These are phyloP conservation scores for Phoxinus dragarum DNA, from an alignment of 2,797 vertebrate species.

Conservation along the genomic window DNA sequence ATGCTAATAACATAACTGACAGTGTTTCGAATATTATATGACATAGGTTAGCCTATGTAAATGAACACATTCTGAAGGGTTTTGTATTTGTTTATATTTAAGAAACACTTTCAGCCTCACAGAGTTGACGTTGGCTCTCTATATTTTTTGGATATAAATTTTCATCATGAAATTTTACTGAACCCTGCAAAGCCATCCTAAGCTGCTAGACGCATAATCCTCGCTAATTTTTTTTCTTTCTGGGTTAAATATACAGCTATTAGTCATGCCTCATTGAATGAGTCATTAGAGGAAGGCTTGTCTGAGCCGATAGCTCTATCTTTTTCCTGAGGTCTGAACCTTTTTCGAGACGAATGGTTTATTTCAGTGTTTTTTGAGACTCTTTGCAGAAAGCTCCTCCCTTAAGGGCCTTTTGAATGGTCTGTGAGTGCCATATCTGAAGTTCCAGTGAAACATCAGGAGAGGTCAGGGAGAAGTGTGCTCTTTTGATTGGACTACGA, in stretches of 20 bases:
- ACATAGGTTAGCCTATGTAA: neutral
- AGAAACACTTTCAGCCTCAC: conserved; percentile 2
- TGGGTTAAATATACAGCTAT: conserved; percentile 13
- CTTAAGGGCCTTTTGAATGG: conserved; percentile 2
- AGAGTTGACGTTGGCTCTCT: neutral
- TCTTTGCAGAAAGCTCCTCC: conserved; percentile 18
- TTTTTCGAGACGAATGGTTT: conserved; percentile 38
- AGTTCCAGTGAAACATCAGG: neutral
- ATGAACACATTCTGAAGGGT: conserved; percentile 6
- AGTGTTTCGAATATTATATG: neutral
- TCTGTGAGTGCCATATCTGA: conserved; percentile 35
- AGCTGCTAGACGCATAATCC: conserved; percentile 10
- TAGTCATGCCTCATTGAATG: conserved; percentile 39
- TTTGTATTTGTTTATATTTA: conserved; percentile 5
- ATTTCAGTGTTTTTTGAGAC: conserved; percentile 30
- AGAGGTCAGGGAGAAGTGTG: conserved; percentile 16
- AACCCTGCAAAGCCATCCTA: neutral
- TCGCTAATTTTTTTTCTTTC: neutral
- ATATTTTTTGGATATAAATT: neutral
- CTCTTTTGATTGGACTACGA: neutral
- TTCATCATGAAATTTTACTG: neutral
- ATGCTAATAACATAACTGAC: neutral
- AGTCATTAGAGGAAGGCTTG: conserved; percentile 60
- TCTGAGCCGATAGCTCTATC: conserved; percentile 46
- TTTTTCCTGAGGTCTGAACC: conserved; percentile 52